Percentiles rank a stretch among this genome's conserved stretches.
These are phyloP conservation scores for Omphaloscelis lunosa DNA, from an alignment of 2,888 invertebrate species.

Conservation along the genomic window DNA sequence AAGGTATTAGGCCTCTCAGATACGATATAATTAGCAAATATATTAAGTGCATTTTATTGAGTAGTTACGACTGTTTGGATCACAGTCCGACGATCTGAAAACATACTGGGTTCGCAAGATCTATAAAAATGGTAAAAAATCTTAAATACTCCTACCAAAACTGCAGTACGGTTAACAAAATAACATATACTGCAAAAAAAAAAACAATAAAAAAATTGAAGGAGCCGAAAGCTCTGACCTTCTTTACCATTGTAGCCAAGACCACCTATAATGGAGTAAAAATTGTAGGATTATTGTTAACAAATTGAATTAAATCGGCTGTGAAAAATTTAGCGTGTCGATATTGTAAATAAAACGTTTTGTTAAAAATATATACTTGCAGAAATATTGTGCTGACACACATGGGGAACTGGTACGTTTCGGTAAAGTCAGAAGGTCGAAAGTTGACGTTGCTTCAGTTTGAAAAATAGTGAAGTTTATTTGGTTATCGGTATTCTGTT, in stretches of 20 bases:
- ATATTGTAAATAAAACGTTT: conserved; percentile 72
- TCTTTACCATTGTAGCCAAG: conserved; percentile 65
- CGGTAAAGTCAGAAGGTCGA: conserved; percentile 55
- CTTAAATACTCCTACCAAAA: conserved; percentile 19
- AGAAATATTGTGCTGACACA: conserved; percentile 38
- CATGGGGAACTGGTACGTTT: conserved; percentile 10
- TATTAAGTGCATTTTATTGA: neutral
- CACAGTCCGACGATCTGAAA: neutral
- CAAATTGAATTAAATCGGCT: conserved; percentile 87
- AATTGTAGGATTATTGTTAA: conserved; percentile 80
- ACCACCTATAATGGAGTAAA: conserved; percentile 80
- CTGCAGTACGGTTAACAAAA: conserved; percentile 13
- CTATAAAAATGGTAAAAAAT: conserved; percentile 14
- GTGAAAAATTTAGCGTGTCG: conserved; percentile 77
- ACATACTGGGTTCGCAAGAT: neutral
- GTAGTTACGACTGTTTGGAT: neutral
- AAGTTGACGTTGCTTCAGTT: conserved; percentile 46
- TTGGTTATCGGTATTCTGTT: conserved; percentile 73
- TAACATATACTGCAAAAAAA: conserved; percentile 3
- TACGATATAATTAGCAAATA: neutral
- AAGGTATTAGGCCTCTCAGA: too few species aligned
- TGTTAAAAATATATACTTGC: conserved; percentile 56
- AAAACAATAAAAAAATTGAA: conserved; percentile 25
- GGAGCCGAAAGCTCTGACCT: conserved; percentile 44
- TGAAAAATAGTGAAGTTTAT: conserved; percentile 46